Conservation (phyloP, 64 coral and sea anemone species). For the Acropora yongei region DNA sequence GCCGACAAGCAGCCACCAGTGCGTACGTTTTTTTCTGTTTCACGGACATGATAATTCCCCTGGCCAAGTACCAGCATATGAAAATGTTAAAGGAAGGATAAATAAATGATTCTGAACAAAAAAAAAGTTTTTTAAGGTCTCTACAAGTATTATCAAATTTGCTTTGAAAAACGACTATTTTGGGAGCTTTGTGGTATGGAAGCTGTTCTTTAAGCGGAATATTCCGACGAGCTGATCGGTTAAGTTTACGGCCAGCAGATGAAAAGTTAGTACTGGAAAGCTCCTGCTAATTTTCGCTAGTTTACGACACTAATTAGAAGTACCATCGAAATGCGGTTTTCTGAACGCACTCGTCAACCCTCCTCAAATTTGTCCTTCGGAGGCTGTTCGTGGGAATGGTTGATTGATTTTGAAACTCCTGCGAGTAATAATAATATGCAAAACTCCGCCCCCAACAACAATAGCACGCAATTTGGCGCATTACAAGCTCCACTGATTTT, state of each 20-base stretch:
- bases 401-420: constrained; percentile 1
- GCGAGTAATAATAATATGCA: constrained; percentile 17
- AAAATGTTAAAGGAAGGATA: neutral
- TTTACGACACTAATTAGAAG: neutral
- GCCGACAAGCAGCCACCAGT: neutral
- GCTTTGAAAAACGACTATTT: too few relatives aligned
- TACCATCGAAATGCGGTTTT: constrained; percentile 5
- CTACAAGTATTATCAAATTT: neutral
- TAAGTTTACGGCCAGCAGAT: constrained; percentile 6
- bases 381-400: constrained; percentile 1
- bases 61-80: constrained; percentile 18
- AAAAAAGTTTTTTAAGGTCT: neutral
- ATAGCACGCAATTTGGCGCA: neutral
- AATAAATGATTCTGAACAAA: constrained; percentile 6
- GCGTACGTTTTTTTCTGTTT: constrained; percentile 1
- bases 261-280: neutral
- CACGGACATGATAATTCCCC: constrained; percentile 4
- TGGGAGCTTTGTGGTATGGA: too few relatives aligned
- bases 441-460: neutral
- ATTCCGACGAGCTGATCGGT: neutral
- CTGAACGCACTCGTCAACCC: neutral
- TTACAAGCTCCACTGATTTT: constrained; percentile 5
- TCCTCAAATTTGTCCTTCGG: neutral
- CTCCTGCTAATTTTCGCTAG: neutral
- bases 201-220: neutral